Percentiles rank a stretch among this genome's conserved stretches.
phyloP scores from a whole-genome alignment of 2,888 invertebrate species.

The Mycalesis mineus region DNA sequence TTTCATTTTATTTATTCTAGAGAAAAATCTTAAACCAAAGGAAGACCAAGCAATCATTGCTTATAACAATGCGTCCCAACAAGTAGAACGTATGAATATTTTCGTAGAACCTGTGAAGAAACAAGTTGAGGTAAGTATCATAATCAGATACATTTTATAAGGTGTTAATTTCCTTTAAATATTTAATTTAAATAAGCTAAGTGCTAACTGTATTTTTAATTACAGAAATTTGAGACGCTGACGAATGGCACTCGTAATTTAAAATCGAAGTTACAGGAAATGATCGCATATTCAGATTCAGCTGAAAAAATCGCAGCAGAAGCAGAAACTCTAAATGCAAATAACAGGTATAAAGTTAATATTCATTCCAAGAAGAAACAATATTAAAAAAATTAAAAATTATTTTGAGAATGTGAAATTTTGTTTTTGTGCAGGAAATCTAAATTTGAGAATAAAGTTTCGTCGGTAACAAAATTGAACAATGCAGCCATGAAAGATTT shows the following conservation, averaged over 20 bases:
- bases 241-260: constrained; percentile 80
- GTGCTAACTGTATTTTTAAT: not conserved
- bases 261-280: constrained; percentile 83
- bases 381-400: not conserved
- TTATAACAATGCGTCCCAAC: constrained; percentile 76
- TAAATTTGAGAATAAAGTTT: constrained; percentile 62
- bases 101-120: constrained; percentile 83
- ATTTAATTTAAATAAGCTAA: not conserved
- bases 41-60: constrained; percentile 44
- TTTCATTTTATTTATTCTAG: constrained; percentile 36
- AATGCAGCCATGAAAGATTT: constrained; percentile 61
- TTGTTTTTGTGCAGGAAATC: constrained; percentile 46
- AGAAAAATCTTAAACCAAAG: constrained; percentile 57
- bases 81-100: constrained; percentile 81
- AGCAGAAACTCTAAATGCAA: constrained; percentile 77
- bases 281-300: constrained; percentile 81
- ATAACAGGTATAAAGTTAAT: constrained; percentile 64
- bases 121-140: constrained; percentile 69
- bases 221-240: constrained; percentile 71
- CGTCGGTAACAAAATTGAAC: constrained; percentile 60
- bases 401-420: not conserved
- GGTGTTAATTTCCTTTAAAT: not conserved
- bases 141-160: not conserved
- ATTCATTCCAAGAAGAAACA: not conserved
- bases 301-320: constrained; percentile 79